phyloP scores from a whole-genome alignment of 1,140 invertebrate genomes.

The Zophobas morio region DNA sequence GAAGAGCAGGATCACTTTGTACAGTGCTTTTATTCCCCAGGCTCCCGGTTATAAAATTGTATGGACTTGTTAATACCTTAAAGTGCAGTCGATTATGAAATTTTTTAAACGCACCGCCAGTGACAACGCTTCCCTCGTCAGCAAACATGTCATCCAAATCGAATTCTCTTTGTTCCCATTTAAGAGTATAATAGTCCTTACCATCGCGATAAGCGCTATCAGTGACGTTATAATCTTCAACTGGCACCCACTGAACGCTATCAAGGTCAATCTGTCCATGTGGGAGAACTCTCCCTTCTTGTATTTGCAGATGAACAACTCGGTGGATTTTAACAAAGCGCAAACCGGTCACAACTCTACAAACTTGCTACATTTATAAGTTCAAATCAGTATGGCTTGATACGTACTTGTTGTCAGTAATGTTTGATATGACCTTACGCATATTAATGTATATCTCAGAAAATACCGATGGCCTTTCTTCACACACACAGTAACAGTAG shows the following conservation, averaged over 20 bases:
- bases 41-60: conserved; percentile 81
- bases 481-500: conserved; percentile 90
- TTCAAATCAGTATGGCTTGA: neutral
- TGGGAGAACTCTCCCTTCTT: conserved; percentile 77
- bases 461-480: conserved; percentile 73
- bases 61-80: conserved; percentile 81
- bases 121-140: conserved; percentile 73
- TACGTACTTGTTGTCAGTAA: conserved; percentile 80
- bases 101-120: conserved; percentile 70
- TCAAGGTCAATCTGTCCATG: conserved; percentile 75
- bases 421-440: conserved; percentile 74
- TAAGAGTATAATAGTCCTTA: conserved; percentile 79
- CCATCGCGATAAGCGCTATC: conserved; percentile 69
- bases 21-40: conserved; percentile 20
- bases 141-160: conserved; percentile 83
- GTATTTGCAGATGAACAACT: conserved; percentile 84
- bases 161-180: conserved; percentile 79
- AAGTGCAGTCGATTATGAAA: conserved; percentile 84
- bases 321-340: conserved; percentile 79
- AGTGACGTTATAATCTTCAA: conserved; percentile 74
- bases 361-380: conserved; percentile 27
- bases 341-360: conserved; percentile 83
- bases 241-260: conserved; percentile 75
- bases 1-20: neutral
- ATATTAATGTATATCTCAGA: conserved; percentile 87